Evolutionary conservation across 2,888 invertebrate species (phyloP).

Genomic region (Megalurothrips usitatus): DNA sequence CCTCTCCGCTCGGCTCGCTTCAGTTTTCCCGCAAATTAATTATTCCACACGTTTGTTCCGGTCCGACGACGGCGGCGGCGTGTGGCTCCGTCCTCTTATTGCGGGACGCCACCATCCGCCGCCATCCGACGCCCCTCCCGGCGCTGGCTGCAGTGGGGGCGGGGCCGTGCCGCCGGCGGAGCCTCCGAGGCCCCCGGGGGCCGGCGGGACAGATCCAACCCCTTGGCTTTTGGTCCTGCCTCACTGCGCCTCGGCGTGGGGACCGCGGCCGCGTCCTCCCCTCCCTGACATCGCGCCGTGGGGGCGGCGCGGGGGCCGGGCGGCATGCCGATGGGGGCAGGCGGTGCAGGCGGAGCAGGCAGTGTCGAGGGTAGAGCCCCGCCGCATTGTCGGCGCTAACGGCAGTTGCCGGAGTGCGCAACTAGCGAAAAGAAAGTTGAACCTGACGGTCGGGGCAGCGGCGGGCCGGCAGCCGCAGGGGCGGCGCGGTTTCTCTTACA

Average conservation of each 20-base stretch:
- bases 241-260: neutral
- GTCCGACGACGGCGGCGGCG: no score
- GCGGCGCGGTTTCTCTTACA: no score
- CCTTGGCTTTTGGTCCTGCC: neutral
- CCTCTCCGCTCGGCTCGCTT: no score
- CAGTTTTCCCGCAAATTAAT: no score
- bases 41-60: no score
- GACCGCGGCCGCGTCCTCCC: neutral
- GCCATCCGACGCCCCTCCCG: no score
- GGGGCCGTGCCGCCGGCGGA: neutral
- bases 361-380: neutral
- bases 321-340: no score
- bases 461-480: neutral
- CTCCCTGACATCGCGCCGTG: neutral
- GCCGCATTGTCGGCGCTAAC: neutral
- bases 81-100: no score
- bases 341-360: no score
- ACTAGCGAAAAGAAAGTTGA: neutral
- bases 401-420: conserved; percentile 6
- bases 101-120: no score
- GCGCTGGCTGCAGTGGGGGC: neutral
- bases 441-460: neutral
- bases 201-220: neutral
- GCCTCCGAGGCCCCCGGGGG: neutral
- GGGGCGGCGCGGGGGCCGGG: no score